phyloP scores from a whole-genome alignment of 2,888 invertebrate genomes.

The Agonum fuliginosum region DNA sequence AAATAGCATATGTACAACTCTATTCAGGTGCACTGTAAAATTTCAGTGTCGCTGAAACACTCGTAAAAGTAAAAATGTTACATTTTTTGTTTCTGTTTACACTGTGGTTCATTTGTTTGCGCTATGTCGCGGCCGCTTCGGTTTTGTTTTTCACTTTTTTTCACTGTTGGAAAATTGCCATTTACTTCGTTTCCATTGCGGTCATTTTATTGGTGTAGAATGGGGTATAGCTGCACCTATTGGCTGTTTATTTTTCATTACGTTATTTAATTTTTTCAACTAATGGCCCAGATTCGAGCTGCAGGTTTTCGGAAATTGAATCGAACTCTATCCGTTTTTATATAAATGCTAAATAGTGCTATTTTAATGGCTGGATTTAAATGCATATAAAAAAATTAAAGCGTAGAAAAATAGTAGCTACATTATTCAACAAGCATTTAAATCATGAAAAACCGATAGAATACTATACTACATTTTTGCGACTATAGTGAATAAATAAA shows the following conservation, averaged over 20 bases:
- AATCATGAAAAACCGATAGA: too few species aligned
- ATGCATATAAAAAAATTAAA: too few species aligned
- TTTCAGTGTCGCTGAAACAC: slow-evolving; percentile 41
- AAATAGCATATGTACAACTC: slow-evolving; percentile 19
- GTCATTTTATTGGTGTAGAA: slow-evolving; percentile 37
- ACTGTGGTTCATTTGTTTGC: slow-evolving; percentile 54
- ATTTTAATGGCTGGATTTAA: too few species aligned
- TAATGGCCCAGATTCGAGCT: background rate
- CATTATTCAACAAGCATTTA: too few species aligned
- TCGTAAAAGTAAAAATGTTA: slow-evolving; percentile 47
- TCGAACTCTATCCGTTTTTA: too few species aligned
- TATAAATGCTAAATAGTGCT: too few species aligned
- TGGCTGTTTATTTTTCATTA: slow-evolving; percentile 36
- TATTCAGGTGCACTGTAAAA: slow-evolving; percentile 27
- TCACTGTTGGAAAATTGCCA: slow-evolving; percentile 37
- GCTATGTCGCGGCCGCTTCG: slow-evolving; percentile 35
- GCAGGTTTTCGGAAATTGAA: background rate
- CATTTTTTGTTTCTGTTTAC: slow-evolving; percentile 50
- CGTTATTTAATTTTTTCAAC: background rate
- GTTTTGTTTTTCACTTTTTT: slow-evolving; percentile 34
- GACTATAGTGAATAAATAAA: too few species aligned
- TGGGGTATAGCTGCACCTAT: slow-evolving; percentile 16
- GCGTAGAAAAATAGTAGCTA: too few species aligned
- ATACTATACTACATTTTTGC: too few species aligned
- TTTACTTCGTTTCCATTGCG: slow-evolving; percentile 39